Evolutionary conservation across 2,113 vertebrate genomes (phyloP).

Genomic region (Excalfactoria chinensis): DNA sequence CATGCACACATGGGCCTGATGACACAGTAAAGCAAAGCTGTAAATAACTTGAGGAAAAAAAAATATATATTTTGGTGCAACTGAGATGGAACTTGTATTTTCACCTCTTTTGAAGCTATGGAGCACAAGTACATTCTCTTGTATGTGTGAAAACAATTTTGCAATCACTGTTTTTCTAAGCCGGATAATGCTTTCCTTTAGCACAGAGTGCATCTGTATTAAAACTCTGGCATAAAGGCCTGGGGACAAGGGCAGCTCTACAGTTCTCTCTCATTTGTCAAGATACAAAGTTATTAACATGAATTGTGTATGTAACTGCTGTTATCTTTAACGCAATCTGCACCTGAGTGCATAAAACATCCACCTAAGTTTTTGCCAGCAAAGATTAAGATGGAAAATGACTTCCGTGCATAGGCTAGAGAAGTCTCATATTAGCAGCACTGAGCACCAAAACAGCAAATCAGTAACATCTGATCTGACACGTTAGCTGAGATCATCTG

Average conservation of each 20-base stretch:
- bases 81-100: neutral
- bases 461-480: neutral
- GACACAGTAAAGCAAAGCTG: conserved; percentile 57
- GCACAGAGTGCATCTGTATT: neutral
- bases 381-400: neutral
- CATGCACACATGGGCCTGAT: conserved; percentile 65
- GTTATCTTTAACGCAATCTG: neutral
- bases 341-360: neutral
- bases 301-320: neutral
- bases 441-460: neutral
- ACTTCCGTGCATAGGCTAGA: neutral
- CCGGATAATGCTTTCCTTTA: neutral
- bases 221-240: neutral
- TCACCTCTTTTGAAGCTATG: neutral
- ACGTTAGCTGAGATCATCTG: neutral
- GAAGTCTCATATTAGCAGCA: neutral
- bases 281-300: neutral
- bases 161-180: neutral
- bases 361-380: neutral
- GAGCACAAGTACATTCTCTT: conserved; percentile 24
- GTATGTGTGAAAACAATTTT: neutral
- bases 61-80: neutral
- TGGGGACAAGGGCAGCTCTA: neutral
- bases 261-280: neutral
- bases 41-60: neutral